Evolutionary conservation across 2,113 vertebrate species (phyloP), one percentile per base, ranked within the genome.

Genomic region (Prinia subflava): DNA sequence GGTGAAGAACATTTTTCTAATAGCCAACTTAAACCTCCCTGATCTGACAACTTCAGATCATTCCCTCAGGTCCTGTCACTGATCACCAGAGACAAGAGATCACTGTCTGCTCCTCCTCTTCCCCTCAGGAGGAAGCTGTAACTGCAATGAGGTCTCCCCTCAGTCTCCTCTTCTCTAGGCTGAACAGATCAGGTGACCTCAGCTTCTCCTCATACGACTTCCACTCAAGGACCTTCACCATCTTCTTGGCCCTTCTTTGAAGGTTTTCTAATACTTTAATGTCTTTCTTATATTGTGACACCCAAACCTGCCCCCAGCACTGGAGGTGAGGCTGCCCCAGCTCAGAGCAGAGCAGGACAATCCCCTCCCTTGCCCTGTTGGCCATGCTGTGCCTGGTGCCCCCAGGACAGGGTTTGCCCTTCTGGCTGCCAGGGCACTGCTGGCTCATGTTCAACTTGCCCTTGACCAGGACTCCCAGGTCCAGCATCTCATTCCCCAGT

Each of bases 361-460:
- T 80, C 50, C 25, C 9, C 12, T 37, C 50, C 49, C 33, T 37
- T 80, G 49, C 50, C 49, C 0, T 0, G 2, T 49, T 79, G 49
- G 23, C 2, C 5, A 31, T 46, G 60, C 49, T 79, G 62, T 44
- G 15, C 62, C 25, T 65, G 39, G 24, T 71, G 25, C 2, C 9
- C 5, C 25, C 67, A 42, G 67, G 67, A 30, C 20, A 60, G 0
- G 0, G 1, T 0, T 59, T 28, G 1, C 11, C 9, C 16, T 63
- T 33, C 68, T 83, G 47, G 33, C 21, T 83, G 33, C 27, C 57
- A 46, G 22, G 27, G 22, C 57, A 53, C 57, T 62, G 39, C 47
- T 73, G 47, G 0, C 27, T 53, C 7, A 0, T 1, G 0, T 14
- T 21, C 20, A 62, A 2, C 8, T 37, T 63, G 17, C 6, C 47